phyloP scores from a whole-genome alignment of 1,140 invertebrate species.

The Centruroides vittatus region DNA sequence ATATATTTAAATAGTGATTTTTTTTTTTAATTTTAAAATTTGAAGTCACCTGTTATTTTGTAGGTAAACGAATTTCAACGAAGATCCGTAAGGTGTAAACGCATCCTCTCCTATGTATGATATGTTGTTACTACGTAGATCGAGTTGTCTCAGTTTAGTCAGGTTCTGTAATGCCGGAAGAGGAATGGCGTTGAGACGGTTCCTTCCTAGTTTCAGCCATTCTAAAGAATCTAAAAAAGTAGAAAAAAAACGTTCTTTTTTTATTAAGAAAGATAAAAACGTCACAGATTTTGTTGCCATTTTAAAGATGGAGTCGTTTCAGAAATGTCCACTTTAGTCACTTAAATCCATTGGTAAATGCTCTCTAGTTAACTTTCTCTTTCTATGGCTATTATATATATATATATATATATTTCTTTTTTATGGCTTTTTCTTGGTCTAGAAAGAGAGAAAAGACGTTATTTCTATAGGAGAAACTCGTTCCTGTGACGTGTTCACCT shows the following conservation, averaged over 20 bases:
- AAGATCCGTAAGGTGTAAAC: constrained; percentile 75
- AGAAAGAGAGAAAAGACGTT: too few relatives aligned
- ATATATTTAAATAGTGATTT: too few relatives aligned
- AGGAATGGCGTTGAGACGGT: constrained; percentile 65
- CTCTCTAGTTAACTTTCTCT: too few relatives aligned
- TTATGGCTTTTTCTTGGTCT: too few relatives aligned
- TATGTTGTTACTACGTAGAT: constrained; percentile 76
- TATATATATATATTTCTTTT: neutral
- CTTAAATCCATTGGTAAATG: too few relatives aligned
- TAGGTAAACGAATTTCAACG: constrained; percentile 75
- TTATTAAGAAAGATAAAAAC: neutral
- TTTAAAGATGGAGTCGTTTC: too few relatives aligned
- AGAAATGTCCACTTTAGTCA: too few relatives aligned
- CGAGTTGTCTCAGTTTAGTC: constrained; percentile 67
- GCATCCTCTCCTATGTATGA: constrained; percentile 63
- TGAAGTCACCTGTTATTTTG: constrained; percentile 71
- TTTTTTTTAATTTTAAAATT: too few relatives aligned
- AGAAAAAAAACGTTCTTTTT: neutral
- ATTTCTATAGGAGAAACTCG: too few relatives aligned
- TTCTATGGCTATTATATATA: neutral
- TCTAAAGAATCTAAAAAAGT: constrained; percentile 62
- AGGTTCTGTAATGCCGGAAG: constrained; percentile 61
- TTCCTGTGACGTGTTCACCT: too few relatives aligned
- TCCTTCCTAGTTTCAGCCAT: constrained; percentile 70
- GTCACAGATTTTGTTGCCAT: too few relatives aligned